Evolutionary conservation across 2,797 vertebrate genomes (phyloP).

Genomic region (Poeciliopsis infans): DNA sequence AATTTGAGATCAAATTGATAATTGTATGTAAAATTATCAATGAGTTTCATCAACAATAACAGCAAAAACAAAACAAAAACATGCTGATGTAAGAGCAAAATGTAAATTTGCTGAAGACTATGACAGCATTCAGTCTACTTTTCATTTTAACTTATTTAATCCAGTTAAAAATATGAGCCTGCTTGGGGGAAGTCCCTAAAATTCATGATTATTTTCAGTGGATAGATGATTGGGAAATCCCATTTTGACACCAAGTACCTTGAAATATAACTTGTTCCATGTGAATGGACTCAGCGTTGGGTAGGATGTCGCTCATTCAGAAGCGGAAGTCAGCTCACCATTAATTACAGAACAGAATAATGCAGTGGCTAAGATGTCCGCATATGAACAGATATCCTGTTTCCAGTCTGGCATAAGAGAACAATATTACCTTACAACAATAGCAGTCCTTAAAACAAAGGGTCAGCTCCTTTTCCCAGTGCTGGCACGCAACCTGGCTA

Average conservation of each 20-base stretch:
- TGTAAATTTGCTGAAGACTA: not conserved
- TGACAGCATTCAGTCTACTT: not conserved
- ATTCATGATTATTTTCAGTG: not conserved
- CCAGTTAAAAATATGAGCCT: not conserved
- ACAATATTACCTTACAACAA: constrained; percentile 6
- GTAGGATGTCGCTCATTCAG: not conserved
- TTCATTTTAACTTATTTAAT: not conserved
- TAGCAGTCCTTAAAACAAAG: constrained; percentile 3
- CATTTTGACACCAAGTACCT: not conserved
- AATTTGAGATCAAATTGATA: not conserved
- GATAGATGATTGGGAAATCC: constrained; percentile 6
- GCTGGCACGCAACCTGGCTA: not conserved
- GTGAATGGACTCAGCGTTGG: not conserved
- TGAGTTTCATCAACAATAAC: not conserved
- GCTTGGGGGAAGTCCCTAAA: not conserved
- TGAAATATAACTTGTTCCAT: not conserved
- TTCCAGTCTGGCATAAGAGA: not conserved
- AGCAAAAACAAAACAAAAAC: not conserved
- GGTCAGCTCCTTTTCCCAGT: not conserved
- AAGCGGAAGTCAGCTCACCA: constrained; percentile 6
- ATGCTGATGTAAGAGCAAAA: not conserved
- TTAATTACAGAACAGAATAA: constrained; percentile 12
- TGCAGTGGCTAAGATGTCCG: not conserved
- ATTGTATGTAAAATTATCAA: not conserved
- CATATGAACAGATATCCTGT: constrained; percentile 13